Conservation (phyloP, 2,888 invertebrate genomes). For the Danaus chrysippus region DNA sequence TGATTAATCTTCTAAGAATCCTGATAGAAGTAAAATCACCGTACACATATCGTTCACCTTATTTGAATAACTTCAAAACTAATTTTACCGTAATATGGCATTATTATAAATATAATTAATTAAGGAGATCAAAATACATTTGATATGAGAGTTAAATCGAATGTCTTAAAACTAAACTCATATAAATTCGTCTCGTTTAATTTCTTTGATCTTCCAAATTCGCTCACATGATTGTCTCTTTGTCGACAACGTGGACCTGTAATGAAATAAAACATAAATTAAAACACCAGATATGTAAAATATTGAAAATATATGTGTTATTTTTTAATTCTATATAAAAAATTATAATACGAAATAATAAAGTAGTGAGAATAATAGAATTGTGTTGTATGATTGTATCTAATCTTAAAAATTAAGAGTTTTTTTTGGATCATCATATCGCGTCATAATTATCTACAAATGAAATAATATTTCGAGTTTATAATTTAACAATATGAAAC, state of each 20-base stretch:
- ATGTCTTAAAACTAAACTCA: conserved; percentile 22
- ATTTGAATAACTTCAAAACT: conserved; percentile 45
- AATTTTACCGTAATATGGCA: conserved; percentile 75
- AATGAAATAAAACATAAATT: conserved; percentile 33
- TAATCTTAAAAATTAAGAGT: too few species aligned
- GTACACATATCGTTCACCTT: conserved; percentile 25
- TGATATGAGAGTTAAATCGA: conserved; percentile 33
- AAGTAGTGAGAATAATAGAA: too few species aligned
- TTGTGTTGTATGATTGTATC: too few species aligned
- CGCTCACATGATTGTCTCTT: conserved; percentile 44
- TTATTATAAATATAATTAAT: conserved; percentile 70
- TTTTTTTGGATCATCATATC: too few species aligned
- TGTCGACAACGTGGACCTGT: conserved; percentile 48
- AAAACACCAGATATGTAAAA: conserved; percentile 4
- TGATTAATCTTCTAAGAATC: conserved; percentile 1
- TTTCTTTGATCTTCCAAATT: conserved; percentile 34
- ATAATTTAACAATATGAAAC: too few species aligned
- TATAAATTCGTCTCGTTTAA: conserved; percentile 24
- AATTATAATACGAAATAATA: too few species aligned
- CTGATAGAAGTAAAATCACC: neutral
- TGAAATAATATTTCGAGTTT: too few species aligned
- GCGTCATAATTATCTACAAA: too few species aligned
- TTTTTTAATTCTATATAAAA: too few species aligned
- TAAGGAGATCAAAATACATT: conserved; percentile 71
- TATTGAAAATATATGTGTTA: neutral